These are phyloP conservation scores for Lamprologus callipterus DNA, from an alignment of 2,113 vertebrate genomes.

Conservation along the genomic window DNA sequence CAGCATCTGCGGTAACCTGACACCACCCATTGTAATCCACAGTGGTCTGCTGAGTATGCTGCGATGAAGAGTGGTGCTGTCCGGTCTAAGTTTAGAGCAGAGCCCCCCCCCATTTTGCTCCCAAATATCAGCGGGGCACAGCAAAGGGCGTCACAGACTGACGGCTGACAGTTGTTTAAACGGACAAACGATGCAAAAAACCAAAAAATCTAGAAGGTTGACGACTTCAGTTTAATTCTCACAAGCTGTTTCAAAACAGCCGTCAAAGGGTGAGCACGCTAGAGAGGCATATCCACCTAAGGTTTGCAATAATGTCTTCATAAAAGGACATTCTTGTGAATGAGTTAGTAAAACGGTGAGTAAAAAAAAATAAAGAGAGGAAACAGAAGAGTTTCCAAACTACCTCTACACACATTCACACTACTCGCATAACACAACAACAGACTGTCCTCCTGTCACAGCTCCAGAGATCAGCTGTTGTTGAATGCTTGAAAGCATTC, in stretches of 20 bases:
- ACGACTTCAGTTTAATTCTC: neutral
- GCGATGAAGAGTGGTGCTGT: slow-evolving; percentile 33
- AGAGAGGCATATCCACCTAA: neutral
- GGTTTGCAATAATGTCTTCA: neutral
- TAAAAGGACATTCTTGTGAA: neutral
- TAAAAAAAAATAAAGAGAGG: neutral
- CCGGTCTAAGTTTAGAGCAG: slow-evolving; percentile 61
- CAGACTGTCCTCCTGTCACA: neutral
- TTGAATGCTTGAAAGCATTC: neutral
- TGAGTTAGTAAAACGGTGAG: neutral
- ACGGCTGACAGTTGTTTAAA: neutral
- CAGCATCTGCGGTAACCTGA: slow-evolving; percentile 52
- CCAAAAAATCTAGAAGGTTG: neutral
- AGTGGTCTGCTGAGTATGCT: slow-evolving; percentile 12
- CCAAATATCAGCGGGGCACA: slow-evolving; percentile 28
- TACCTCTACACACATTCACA: neutral
- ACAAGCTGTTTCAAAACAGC: neutral
- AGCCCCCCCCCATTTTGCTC: neutral
- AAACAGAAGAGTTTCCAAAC: neutral
- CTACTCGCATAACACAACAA: neutral
- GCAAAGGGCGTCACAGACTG: neutral
- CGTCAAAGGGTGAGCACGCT: neutral
- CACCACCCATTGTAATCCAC: slow-evolving; percentile 56
- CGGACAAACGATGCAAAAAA: neutral
- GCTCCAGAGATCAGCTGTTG: neutral